Conservation (phyloP, 2,113 vertebrate species). For the Poeciliopsis prolifica region DNA sequence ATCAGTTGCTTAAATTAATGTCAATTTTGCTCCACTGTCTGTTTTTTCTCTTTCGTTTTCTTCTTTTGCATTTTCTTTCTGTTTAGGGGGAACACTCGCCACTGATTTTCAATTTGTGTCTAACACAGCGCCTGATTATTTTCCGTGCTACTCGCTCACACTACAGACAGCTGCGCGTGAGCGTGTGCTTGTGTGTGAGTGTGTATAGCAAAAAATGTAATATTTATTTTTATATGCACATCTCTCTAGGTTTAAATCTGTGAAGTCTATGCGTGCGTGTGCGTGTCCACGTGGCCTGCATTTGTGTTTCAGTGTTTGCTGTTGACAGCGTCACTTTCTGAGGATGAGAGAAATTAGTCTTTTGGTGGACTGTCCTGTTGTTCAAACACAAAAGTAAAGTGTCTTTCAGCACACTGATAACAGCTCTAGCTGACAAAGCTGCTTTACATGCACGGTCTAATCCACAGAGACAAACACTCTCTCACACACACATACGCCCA, state of each 20-base stretch:
- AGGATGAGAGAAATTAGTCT: conserved; percentile 43
- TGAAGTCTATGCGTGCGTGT: conserved; percentile 5
- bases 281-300: neutral
- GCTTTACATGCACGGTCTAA: conserved; percentile 69
- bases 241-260: conserved; percentile 31
- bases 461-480: conserved; percentile 69
- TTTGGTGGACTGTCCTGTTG: conserved; percentile 56
- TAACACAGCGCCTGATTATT: conserved; percentile 69
- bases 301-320: conserved; percentile 19
- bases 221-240: conserved; percentile 19
- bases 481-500: conserved; percentile 53
- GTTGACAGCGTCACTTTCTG: conserved; percentile 39
- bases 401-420: conserved; percentile 67
- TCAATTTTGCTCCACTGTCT: conserved; percentile 21
- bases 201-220: conserved; percentile 5
- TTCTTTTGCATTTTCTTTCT: conserved; percentile 51
- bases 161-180: conserved; percentile 43
- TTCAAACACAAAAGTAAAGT: conserved; percentile 61
- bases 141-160: conserved; percentile 45
- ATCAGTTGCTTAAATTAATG: conserved; percentile 47
- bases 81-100: conserved; percentile 62
- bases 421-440: conserved; percentile 67
- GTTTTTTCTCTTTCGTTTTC: conserved; percentile 37
- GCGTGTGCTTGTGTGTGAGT: conserved; percentile 29
- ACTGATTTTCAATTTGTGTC: conserved; percentile 79